A percentile compares a stretch with the other conserved stretches of the same genome.
These are phyloP conservation scores for Antechinus stuartii DNA, from an alignment of 2,113 vertebrate species.

Conservation along the genomic window DNA sequence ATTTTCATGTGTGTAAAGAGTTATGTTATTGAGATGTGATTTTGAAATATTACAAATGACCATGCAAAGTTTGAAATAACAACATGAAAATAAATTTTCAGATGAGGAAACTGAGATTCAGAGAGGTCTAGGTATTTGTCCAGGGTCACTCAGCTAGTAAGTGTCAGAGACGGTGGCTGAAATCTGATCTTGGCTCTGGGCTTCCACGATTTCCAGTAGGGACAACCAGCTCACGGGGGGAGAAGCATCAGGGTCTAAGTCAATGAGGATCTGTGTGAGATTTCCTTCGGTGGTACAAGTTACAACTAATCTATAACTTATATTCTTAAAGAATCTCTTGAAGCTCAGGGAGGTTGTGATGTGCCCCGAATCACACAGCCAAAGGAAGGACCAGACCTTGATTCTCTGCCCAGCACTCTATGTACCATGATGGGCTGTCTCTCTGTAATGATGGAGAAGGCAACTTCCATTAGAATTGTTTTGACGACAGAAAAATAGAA, in stretches of 20 bases:
- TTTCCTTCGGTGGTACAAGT: not conserved
- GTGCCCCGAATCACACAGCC: not conserved
- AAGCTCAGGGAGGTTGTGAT: not conserved
- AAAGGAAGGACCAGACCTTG: not conserved
- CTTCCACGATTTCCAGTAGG: conserved; percentile 40
- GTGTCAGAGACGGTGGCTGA: not conserved
- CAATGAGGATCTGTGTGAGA: conserved; percentile 42
- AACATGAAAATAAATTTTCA: too few species aligned
- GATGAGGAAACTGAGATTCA: not conserved
- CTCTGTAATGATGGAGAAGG: not conserved
- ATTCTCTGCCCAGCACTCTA: not conserved
- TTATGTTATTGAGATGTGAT: too few species aligned
- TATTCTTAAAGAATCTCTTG: not conserved
- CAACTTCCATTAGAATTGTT: conserved; percentile 60
- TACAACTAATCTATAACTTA: not conserved
- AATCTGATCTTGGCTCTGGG: conserved; percentile 1
- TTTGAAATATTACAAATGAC: too few species aligned
- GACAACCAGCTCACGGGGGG: conserved; percentile 25
- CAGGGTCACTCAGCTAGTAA: not conserved
- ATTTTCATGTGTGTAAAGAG: not conserved
- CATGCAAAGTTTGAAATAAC: too few species aligned
- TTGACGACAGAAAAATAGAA: conserved; percentile 58
- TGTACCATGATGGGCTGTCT: not conserved
- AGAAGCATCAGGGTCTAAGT: conserved; percentile 54
- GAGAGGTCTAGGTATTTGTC: not conserved